A percentile compares a stretch with the other conserved stretches of the same genome.
phyloP scores from a whole-genome alignment of 1,140 invertebrate species.

The Lepidurus couesii region DNA sequence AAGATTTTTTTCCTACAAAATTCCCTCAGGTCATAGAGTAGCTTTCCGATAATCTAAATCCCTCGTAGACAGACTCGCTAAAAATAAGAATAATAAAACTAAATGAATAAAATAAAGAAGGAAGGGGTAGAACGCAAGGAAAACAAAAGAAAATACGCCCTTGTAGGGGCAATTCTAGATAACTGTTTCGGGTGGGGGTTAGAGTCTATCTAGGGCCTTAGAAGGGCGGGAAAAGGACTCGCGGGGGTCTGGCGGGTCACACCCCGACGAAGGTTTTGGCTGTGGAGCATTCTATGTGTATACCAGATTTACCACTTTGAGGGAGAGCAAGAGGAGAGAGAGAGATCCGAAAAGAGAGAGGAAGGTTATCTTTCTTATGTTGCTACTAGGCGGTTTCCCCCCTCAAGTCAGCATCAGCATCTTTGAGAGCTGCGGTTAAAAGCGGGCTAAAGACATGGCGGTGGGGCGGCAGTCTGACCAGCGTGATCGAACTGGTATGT shows the following conservation, averaged over 20 bases:
- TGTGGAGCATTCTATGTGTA: background rate
- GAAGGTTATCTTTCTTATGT: background rate
- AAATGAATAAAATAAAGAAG: background rate
- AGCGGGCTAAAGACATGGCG: background rate
- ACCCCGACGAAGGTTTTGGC: background rate
- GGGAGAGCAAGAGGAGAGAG: background rate
- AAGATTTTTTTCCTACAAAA: background rate
- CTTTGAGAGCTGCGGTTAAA: background rate
- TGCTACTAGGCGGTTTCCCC: background rate
- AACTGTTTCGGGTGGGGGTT: background rate
- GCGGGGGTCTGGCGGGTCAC: background rate
- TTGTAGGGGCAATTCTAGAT: conserved; percentile 9
- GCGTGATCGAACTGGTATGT: conserved; percentile 14
- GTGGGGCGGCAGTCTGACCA: conserved; percentile 1
- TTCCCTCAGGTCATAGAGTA: background rate
- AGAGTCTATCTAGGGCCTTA: background rate
- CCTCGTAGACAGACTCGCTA: background rate
- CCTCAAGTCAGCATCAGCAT: background rate
- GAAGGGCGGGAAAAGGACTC: conserved; percentile 8
- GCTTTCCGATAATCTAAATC: no score
- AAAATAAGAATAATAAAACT: no score
- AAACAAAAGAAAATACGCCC: background rate
- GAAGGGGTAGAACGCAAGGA: background rate
- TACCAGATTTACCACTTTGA: conserved; percentile 1
- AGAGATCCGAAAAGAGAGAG: background rate